Evolutionary conservation across 2,888 invertebrate genomes (phyloP).

Genomic region (Cinara cedri): DNA sequence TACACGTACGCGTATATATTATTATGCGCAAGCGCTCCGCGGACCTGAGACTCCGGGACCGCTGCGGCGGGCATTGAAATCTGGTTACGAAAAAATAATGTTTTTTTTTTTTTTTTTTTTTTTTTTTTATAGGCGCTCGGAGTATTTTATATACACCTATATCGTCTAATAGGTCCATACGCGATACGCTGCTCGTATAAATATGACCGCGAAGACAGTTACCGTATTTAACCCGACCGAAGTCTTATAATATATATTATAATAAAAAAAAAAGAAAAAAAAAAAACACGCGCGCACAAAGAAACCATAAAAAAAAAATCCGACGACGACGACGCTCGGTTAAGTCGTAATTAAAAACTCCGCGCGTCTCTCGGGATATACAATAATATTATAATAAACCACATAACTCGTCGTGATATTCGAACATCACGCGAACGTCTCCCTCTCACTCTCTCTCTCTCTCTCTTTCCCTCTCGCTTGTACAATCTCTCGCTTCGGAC

Average conservation of each 20-base stretch:
- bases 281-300: too few relatives aligned
- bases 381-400: background rate
- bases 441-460: too few relatives aligned
- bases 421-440: too few relatives aligned
- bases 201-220: background rate
- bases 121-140: background rate
- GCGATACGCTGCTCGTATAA: background rate
- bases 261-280: too few relatives aligned
- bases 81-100: background rate
- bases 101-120: too few relatives aligned
- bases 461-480: too few relatives aligned
- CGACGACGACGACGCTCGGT: background rate
- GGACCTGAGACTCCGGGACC: too few relatives aligned
- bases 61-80: background rate
- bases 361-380: background rate
- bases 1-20: too few relatives aligned
- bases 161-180: too few relatives aligned
- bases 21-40: too few relatives aligned
- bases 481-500: too few relatives aligned
- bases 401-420: background rate
- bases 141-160: background rate
- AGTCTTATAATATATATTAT: conserved; percentile 9
- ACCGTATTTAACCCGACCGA: background rate
- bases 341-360: background rate
- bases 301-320: conserved; percentile 15